Conservation (phyloP, 2,888 invertebrate genomes). For the Osedax frankpressi region DNA sequence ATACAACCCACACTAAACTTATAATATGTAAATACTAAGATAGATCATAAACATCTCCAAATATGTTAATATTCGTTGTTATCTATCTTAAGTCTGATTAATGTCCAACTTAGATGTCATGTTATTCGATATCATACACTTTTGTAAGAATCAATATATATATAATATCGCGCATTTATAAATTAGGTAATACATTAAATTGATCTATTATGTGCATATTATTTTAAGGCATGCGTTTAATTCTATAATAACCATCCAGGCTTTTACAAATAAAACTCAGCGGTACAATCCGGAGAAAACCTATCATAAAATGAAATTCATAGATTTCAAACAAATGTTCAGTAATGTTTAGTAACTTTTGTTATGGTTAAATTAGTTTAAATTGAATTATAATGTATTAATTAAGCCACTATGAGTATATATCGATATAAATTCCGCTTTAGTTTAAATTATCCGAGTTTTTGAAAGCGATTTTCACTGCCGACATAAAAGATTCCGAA, state of each 20-base stretch:
- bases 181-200: no score
- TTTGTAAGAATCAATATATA: no score
- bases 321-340: neutral
- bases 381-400: no score
- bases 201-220: neutral
- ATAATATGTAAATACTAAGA: no score
- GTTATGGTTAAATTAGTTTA: no score
- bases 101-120: neutral
- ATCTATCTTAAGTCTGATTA: neutral
- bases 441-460: neutral
- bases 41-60: no score
- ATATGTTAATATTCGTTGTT: no score
- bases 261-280: neutral
- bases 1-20: no score
- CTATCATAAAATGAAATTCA: neutral
- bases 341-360: neutral
- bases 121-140: no score
- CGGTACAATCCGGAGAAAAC: neutral
- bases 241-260: no score
- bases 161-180: no score
- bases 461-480: neutral
- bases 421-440: neutral
- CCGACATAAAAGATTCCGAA: neutral
- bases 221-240: neutral
- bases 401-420: no score